Evolutionary conservation across 2,888 invertebrate genomes (phyloP).

Genomic region (Lepidocyrtinus sp.): DNA sequence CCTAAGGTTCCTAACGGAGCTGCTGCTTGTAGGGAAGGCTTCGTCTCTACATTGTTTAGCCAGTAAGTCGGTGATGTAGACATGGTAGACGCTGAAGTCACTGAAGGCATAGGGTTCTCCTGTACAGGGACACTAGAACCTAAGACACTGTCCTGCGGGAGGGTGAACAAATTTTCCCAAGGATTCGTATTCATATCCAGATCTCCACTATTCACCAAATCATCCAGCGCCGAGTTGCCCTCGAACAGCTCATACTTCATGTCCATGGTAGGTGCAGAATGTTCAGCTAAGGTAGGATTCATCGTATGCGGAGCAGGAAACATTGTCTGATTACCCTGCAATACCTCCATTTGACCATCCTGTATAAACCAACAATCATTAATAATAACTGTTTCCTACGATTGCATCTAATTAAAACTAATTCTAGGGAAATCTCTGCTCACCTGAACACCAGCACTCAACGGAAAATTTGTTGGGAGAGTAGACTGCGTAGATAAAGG

Average conservation of each 20-base stretch:
- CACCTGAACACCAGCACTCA: constrained; percentile 15
- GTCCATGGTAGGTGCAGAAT: background rate
- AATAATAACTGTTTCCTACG: background rate
- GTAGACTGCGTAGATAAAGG: constrained; percentile 26
- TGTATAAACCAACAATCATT: constrained; percentile 17
- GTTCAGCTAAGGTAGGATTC: constrained; percentile 19
- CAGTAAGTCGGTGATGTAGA: constrained; percentile 6
- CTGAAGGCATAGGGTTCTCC: constrained; percentile 17
- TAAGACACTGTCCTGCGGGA: constrained; percentile 17
- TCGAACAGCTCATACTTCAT: constrained; percentile 24
- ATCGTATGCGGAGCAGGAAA: constrained; percentile 1
- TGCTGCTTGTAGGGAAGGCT: background rate
- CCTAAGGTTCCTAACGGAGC: background rate
- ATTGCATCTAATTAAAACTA: background rate
- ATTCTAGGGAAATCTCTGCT: background rate
- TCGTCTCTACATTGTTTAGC: constrained; percentile 5
- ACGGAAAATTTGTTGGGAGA: background rate
- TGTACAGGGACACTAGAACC: constrained; percentile 28
- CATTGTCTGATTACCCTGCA: constrained; percentile 20
- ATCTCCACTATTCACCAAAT: constrained; percentile 31
- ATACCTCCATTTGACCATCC: constrained; percentile 21
- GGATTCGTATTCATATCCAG: constrained; percentile 17
- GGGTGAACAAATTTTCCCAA: constrained; percentile 25
- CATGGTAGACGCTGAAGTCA: background rate
- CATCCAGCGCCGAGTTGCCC: constrained; percentile 12